Base-by-base conservation (phyloP, 2,888 invertebrate genomes). In the Ariolimax columbianus region DNA sequence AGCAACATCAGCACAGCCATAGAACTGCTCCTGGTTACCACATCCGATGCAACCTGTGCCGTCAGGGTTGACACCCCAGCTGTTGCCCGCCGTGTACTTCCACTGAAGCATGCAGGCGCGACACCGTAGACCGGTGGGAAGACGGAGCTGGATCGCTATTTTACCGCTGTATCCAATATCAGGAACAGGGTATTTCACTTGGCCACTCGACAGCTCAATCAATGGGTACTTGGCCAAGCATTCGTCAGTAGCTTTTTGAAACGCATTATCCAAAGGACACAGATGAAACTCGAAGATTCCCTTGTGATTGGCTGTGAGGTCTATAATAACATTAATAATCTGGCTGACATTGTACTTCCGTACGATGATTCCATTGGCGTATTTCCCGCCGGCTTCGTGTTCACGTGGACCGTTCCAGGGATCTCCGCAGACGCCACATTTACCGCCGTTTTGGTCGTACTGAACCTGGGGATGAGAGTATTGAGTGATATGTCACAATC, bases 381-480 rank as follows among this genome's bases (percentile, higher is more conserved):
- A 94, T 85, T 89, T 91, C 3, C 94, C 94, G 4, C 93, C 92
- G 17, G 90, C 89, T 88, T 94, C 94, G 86, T 93, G 92, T 33
- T 90, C 89, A 26, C 92, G 90, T n/a, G 92, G 91, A 7, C 91
- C 91, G 19, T 91, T 88, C 93, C 96, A 96, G 1, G 97, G 96
- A 94, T 98, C 98, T 0, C 98, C 98, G 92, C 98, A 98, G 75
- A 97, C 95, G 0, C 98, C 98, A 93, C 98, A 98, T 91, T 96
- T 96, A 0, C 98, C 98, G 55, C 89, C 90, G 85, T 91, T 91
- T 40, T 84, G 51, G 33, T 90, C 90, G 80, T 90, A 92, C 81
- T 92, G 92, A 4, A 91, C 89, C 92, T 92, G 87, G 26, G 19
- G 19, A 40, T 38, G 33, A 55, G n/a, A 38, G 30, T 0, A 68